A percentile compares a stretch with the other conserved stretches of the same genome.
These are phyloP conservation scores for Drosophila mojavensis DNA, from an alignment of 1,140 invertebrate species.

Conservation along the genomic window DNA sequence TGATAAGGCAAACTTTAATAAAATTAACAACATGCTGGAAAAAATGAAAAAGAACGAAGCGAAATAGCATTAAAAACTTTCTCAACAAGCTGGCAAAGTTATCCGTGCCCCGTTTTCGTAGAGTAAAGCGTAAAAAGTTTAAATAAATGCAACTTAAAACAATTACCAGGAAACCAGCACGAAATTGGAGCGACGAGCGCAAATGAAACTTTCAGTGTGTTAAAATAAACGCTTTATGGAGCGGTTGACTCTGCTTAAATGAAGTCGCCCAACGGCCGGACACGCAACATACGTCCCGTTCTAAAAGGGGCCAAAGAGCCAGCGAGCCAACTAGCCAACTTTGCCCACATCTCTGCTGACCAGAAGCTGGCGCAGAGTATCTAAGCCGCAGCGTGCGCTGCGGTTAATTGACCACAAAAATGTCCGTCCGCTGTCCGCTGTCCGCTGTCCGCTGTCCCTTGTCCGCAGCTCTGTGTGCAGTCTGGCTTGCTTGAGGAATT, in stretches of 20 bases:
- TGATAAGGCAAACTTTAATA: slow-evolving; percentile 69
- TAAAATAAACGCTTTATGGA: slow-evolving; percentile 55
- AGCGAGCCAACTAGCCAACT: slow-evolving; percentile 14
- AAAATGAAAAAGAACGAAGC: slow-evolving; percentile 44
- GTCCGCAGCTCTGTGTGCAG: not conserved
- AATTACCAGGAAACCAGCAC: slow-evolving; percentile 64
- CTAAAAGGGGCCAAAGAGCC: not conserved
- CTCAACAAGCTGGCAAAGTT: slow-evolving; percentile 51
- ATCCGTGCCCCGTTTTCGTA: slow-evolving; percentile 9
- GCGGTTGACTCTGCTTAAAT: slow-evolving; percentile 56
- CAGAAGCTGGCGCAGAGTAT: not conserved
- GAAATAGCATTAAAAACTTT: slow-evolving; percentile 59
- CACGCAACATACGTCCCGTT: not conserved
- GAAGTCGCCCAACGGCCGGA: slow-evolving; percentile 61
- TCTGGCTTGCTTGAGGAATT: slow-evolving; percentile 8
- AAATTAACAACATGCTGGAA: slow-evolving; percentile 68
- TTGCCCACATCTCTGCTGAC: slow-evolving; percentile 20
- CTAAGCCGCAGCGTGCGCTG: slow-evolving; percentile 35
- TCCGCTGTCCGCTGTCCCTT: not conserved
- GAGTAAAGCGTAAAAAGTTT: slow-evolving; percentile 53
- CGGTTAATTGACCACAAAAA: slow-evolving; percentile 74
- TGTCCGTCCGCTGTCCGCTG: not conserved
- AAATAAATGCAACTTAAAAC: slow-evolving; percentile 77
- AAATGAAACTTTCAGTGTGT: slow-evolving; percentile 48
- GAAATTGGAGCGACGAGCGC: slow-evolving; percentile 35